Conservation (phyloP, 2,888 invertebrate genomes). For the Neelides folsomi region DNA sequence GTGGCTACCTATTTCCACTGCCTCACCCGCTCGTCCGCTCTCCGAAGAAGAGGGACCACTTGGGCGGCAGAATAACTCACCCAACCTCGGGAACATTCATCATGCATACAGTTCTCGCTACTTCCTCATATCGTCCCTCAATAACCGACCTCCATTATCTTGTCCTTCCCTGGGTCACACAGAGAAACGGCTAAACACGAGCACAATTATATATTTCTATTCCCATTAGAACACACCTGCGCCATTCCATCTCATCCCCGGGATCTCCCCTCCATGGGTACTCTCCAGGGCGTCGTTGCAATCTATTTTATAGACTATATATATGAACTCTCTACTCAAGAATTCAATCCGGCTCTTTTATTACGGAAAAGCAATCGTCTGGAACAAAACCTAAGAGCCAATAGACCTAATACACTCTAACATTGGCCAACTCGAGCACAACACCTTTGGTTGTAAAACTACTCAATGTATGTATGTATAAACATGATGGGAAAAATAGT, state of each 20-base stretch:
- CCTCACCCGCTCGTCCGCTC: neutral
- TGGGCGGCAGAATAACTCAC: neutral
- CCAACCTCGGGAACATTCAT: slow-evolving; percentile 1
- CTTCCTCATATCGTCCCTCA: slow-evolving; percentile 1
- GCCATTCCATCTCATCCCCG: slow-evolving; percentile 1
- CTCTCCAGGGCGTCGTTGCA: neutral
- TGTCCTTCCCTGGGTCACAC: neutral
- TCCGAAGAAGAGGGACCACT: neutral
- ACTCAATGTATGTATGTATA: no score
- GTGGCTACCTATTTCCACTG: slow-evolving; percentile 10
- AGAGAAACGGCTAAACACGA: no score
- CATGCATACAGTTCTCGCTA: slow-evolving; percentile 6
- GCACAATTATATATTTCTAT: neutral
- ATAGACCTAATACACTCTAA: no score
- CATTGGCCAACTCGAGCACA: no score
- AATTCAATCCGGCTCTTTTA: no score
- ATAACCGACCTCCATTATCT: slow-evolving; percentile 6
- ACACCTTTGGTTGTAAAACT: no score
- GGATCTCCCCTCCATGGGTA: neutral
- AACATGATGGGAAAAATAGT: no score
- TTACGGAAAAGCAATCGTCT: no score
- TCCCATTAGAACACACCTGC: neutral
- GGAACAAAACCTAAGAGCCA: no score
- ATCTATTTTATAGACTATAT: no score
- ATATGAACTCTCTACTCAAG: no score